phyloP scores from a whole-genome alignment of 2,113 vertebrate species.

The Rhineura floridana region DNA sequence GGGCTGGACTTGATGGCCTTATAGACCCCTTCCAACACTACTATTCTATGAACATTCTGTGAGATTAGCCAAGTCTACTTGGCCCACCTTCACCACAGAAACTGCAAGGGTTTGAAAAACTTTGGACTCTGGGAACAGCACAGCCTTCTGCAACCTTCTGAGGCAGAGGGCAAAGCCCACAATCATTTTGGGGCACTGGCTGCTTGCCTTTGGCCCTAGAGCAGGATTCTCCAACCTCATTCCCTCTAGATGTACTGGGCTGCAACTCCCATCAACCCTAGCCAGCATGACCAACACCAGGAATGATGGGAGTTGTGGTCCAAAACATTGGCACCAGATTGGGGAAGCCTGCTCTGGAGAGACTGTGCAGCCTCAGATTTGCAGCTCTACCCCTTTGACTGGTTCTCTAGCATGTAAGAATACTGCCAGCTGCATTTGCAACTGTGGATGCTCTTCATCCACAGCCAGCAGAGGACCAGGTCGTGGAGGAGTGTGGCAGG shows the following conservation, averaged over 20 bases:
- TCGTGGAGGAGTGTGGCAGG: background rate
- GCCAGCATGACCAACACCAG: too few relatives aligned
- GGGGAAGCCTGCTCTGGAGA: background rate
- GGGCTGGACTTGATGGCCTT: too few relatives aligned
- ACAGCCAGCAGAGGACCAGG: background rate
- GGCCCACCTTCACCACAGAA: background rate
- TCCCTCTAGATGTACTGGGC: too few relatives aligned
- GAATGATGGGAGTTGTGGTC: too few relatives aligned
- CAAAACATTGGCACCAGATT: too few relatives aligned
- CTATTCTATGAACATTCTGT: too few relatives aligned
- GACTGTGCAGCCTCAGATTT: background rate
- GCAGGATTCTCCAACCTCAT: too few relatives aligned
- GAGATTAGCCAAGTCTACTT: background rate
- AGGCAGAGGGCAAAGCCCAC: background rate
- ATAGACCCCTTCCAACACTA: too few relatives aligned
- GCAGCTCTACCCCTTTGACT: background rate
- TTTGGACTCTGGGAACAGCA: background rate
- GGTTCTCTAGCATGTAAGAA: background rate
- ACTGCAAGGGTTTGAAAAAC: background rate
- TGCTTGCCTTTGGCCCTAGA: background rate
- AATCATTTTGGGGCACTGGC: background rate
- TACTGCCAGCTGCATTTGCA: too few relatives aligned
- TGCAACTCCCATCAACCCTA: too few relatives aligned
- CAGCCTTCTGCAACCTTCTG: background rate
- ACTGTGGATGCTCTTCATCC: background rate